Evolutionary conservation across 1,140 invertebrate genomes (phyloP), one percentile per base, ranked within the genome.

Genomic region (Dufourea novaeangliae): DNA sequence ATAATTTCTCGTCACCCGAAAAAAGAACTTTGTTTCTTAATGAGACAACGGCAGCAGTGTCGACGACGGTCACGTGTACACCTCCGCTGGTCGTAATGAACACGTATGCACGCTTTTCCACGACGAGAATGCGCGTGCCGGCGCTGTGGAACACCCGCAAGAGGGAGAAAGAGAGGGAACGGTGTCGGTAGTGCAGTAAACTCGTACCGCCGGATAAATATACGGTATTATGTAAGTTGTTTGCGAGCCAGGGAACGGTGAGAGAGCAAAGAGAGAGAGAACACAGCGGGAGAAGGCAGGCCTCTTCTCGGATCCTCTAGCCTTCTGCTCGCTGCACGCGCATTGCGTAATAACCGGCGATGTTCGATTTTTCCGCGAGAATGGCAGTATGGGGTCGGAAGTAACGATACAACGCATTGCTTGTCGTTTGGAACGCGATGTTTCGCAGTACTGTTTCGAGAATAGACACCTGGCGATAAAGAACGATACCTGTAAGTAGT

Each of bases 171-270:
- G 8, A 25, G 39, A 59, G 61, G n/a, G 66, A 77, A 77, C 80
- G 69, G 64, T 74, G 67, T 82, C 68, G 82, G 62, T 79, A 56
- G 83, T 82, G 76, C 83, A 79, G 83, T 86, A 86, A 86, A 86
- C 80, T 46, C 64, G 57, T 46, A 32, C 66, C 34, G 46, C 25
- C 50, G 82, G 84, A 88, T 88, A 87, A 88, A 88, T 87, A 87
- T 85, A 87, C 80, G 71, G 71, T 79, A 84, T 88, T 88, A 87
- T 87, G 73, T 87, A 88, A 88, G 83, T 86, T 87, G 87, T 86
- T 87, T 81, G 79, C 73, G 59, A 79, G 80, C 50, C 68, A 71
- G 78, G 68, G 74, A 59, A 68, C 66, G 72, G 20, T 41, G n/a
- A 44, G 41, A 61, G 52, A 1, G 14, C 17, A 37, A 8, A 37